These are phyloP conservation scores for Catocala sponsa DNA, from an alignment of 2,888 invertebrate genomes.

Conservation along the genomic window DNA sequence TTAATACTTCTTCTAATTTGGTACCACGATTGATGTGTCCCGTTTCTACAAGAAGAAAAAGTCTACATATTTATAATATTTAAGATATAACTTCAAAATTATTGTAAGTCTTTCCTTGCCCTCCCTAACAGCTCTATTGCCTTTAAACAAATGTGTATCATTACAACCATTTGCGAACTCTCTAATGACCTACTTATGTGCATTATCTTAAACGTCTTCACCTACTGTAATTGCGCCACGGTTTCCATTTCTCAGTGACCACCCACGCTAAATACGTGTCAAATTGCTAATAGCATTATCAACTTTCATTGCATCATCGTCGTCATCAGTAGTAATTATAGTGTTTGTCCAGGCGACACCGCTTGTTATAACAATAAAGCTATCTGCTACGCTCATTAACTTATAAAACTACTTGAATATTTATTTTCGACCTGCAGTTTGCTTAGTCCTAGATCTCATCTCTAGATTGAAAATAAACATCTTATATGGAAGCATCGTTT, in stretches of 20 bases:
- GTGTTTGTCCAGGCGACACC: constrained; percentile 71
- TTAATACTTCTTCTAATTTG: neutral
- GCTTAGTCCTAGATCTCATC: constrained; percentile 44
- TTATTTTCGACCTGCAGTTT: constrained; percentile 55
- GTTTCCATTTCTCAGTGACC: constrained; percentile 73
- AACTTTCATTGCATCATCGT: constrained; percentile 84
- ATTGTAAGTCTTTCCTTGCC: constrained; percentile 18
- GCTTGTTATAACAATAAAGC: constrained; percentile 76
- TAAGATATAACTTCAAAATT: constrained; percentile 4
- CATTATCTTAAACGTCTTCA: constrained; percentile 69
- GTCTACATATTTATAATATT: constrained; percentile 1
- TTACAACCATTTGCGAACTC: constrained; percentile 57
- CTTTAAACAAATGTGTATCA: constrained; percentile 41
- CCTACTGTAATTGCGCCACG: constrained; percentile 71
- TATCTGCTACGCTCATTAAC: constrained; percentile 78
- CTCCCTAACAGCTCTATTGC: constrained; percentile 39
- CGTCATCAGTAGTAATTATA: constrained; percentile 70
- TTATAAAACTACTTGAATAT: constrained; percentile 63
- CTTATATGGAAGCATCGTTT: constrained; percentile 72
- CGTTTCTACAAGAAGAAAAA: constrained; percentile 5
- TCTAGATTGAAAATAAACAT: constrained; percentile 43
- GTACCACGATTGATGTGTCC: neutral
- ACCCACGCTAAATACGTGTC: constrained; percentile 83
- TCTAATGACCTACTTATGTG: constrained; percentile 66
- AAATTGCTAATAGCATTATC: constrained; percentile 83